These are phyloP conservation scores for Helogale parvula DNA, from an alignment of 2,113 vertebrate species.

Conservation along the genomic window DNA sequence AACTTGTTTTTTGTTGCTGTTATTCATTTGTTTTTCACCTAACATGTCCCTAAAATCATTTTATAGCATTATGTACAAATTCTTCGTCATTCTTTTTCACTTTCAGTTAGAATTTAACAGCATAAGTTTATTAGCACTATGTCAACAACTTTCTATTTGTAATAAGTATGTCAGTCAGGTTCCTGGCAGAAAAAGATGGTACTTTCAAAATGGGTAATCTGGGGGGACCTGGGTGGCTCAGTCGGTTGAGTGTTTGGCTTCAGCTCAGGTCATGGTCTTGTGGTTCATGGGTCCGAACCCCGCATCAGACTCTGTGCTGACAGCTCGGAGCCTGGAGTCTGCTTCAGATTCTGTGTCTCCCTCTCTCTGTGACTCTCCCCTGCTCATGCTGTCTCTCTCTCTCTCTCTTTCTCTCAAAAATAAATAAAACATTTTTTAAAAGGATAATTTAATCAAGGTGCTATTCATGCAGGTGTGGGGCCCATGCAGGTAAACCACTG, in stretches of 20 bases:
- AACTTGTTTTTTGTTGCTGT: background rate
- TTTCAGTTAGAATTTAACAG: background rate
- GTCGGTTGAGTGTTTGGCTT: no score
- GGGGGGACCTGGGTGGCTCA: background rate
- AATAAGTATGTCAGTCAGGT: background rate
- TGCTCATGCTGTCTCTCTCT: no score
- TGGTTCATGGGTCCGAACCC: no score
- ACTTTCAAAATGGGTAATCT: background rate
- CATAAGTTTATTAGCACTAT: background rate
- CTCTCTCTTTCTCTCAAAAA: no score
- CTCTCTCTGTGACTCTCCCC: no score
- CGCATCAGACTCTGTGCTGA: no score
- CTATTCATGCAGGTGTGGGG: background rate
- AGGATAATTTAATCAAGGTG: background rate
- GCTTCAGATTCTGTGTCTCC: no score
- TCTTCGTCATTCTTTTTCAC: background rate
- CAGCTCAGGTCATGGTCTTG: no score
- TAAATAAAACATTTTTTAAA: no score
- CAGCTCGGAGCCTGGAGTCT: no score
- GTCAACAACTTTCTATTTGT: background rate
- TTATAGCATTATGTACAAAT: background rate
- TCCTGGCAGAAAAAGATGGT: background rate
- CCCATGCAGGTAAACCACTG: background rate
- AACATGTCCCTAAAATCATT: background rate
- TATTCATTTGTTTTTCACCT: background rate